Evolutionary conservation across 2,113 vertebrate genomes (phyloP).

Genomic region (Mustela lutreola): DNA sequence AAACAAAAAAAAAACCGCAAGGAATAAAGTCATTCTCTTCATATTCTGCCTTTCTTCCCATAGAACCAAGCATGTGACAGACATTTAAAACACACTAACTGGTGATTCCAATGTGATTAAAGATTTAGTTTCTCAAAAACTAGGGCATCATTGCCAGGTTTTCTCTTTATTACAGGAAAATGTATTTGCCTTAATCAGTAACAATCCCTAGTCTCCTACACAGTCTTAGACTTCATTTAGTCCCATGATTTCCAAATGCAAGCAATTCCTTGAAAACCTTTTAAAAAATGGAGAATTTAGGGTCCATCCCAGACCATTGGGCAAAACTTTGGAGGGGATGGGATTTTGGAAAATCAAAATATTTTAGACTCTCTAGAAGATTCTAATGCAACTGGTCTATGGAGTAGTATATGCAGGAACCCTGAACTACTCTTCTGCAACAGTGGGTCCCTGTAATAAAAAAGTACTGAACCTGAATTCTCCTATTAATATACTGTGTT

Average conservation of each 20-base stretch:
- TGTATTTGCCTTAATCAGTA: not conserved
- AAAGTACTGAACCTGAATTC: not conserved
- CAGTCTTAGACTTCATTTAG: not conserved
- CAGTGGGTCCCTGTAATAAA: not conserved
- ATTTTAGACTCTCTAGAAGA: not conserved
- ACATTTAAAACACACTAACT: constrained; percentile 14
- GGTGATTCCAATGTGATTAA: not conserved
- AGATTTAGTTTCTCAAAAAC: not conserved
- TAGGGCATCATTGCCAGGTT: not conserved
- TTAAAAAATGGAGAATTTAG: not conserved
- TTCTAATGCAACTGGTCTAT: not conserved
- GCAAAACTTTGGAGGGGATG: not conserved
- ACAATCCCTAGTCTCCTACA: too few relatives aligned
- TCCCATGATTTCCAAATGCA: not conserved
- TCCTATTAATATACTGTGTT: not conserved
- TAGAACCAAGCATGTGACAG: not conserved
- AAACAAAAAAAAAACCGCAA: not conserved
- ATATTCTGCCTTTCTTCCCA: not conserved
- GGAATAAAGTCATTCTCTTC: not conserved
- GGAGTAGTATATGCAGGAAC: not conserved
- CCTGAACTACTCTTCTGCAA: not conserved
- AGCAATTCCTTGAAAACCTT: not conserved
- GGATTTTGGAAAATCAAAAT: constrained; percentile 4
- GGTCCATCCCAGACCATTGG: not conserved
- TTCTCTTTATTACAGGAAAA: not conserved